Evolutionary conservation across 1,140 invertebrate species (phyloP).

Genomic region (roundworm (Caenorhabditis elegans)): WBcel235 BX284604.4:8717501-8718000

Average conservation of each 20-base stretch:
- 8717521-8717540: background rate
- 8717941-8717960: too few relatives aligned
- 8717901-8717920: too few relatives aligned
- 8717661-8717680: constrained; percentile 10
- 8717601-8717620: constrained; percentile 19
- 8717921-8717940: too few relatives aligned
- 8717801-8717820: background rate
- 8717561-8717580: constrained; percentile 31
- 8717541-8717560: constrained; percentile 8
- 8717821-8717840: background rate
- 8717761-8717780: constrained; percentile 36
- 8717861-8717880: too few relatives aligned
- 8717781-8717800: background rate
- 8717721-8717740: constrained; percentile 22
- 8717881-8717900: too few relatives aligned
- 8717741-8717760: constrained; percentile 10
- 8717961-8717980: too few relatives aligned
- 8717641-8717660: constrained; percentile 25
- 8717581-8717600: constrained; percentile 36
- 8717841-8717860: background rate
- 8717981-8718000: too few relatives aligned
- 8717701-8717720: constrained; percentile 33
- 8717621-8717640: constrained; percentile 39
- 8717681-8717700: constrained; percentile 34
- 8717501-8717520: too few relatives aligned